Conservation (phyloP, 2,113 vertebrate genomes). For the Pseudonaja textilis region DNA sequence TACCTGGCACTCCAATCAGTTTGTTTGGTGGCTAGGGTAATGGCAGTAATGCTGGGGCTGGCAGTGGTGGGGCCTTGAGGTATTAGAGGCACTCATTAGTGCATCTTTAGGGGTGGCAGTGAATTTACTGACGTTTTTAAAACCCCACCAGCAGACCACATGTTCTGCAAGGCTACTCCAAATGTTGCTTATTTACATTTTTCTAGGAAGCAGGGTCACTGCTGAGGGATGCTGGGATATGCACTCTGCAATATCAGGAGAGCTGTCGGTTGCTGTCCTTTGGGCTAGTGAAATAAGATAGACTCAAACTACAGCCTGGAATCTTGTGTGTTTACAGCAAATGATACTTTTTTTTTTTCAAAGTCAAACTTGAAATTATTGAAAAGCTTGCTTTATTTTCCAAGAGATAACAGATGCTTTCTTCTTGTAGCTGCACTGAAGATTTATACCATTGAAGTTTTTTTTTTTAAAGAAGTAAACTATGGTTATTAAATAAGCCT, state of each 20-base stretch:
- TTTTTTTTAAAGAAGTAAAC: neutral
- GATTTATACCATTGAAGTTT: neutral
- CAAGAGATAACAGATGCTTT: neutral
- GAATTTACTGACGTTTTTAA: neutral
- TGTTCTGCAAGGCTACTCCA: neutral
- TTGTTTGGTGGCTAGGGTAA: neutral
- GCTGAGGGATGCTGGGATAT: neutral
- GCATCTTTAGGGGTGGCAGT: neutral
- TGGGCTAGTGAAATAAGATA: neutral
- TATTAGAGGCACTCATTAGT: neutral
- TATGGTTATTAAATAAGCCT: neutral
- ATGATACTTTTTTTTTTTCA: neutral
- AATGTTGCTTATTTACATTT: neutral
- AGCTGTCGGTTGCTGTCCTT: neutral
- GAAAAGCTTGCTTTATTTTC: neutral
- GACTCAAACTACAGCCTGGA: no score
- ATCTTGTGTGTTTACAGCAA: neutral
- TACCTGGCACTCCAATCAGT: neutral
- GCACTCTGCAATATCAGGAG: neutral
- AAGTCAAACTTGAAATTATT: neutral
- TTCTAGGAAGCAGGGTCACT: neutral
- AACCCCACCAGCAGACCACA: neutral
- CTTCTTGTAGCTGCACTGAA: neutral
- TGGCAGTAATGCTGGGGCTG: neutral
- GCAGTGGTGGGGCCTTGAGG: neutral